A percentile compares a stretch with the other conserved stretches of the same genome.
These are phyloP conservation scores for Camptogramma bilineatum DNA, from an alignment of 2,888 invertebrate genomes.

Conservation along the genomic window DNA sequence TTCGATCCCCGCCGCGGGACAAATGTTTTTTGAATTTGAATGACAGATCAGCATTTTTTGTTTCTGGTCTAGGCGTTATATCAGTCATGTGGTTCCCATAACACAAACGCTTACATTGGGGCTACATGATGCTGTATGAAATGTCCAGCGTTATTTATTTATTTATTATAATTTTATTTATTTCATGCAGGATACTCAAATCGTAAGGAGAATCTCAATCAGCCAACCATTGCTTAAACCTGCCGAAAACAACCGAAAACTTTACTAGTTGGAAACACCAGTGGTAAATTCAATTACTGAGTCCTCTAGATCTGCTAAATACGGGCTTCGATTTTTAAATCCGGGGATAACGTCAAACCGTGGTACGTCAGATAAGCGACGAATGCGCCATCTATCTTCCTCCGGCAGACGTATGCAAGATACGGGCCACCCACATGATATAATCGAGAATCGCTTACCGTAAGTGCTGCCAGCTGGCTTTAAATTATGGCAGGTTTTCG, in stretches of 20 bases:
- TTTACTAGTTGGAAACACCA: neutral
- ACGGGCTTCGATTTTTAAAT: conserved; percentile 63
- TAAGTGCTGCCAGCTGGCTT: conserved; percentile 37
- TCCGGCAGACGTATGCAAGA: conserved; percentile 65
- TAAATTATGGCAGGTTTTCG: conserved; percentile 4
- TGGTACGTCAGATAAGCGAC: conserved; percentile 63
- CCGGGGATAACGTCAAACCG: conserved; percentile 61
- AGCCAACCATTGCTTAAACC: no score
- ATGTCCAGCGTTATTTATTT: no score
- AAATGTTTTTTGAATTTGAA: no score
- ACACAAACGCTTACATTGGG: no score
- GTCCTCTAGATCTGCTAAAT: conserved; percentile 46
- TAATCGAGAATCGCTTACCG: conserved; percentile 72
- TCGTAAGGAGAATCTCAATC: no score
- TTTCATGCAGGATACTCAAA: no score
- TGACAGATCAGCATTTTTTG: no score
- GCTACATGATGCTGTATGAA: no score
- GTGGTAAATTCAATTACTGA: conserved; percentile 34
- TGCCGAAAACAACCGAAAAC: neutral
- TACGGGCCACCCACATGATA: conserved; percentile 67
- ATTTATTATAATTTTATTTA: no score
- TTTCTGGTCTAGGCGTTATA: no score
- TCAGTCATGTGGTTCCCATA: no score
- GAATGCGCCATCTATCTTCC: conserved; percentile 74
- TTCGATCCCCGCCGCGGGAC: no score